Percentiles rank a stretch among this genome's conserved stretches.
Evolutionary conservation across 2,113 vertebrate species (phyloP).

Genomic region (Zosterops hypoxanthus): DNA sequence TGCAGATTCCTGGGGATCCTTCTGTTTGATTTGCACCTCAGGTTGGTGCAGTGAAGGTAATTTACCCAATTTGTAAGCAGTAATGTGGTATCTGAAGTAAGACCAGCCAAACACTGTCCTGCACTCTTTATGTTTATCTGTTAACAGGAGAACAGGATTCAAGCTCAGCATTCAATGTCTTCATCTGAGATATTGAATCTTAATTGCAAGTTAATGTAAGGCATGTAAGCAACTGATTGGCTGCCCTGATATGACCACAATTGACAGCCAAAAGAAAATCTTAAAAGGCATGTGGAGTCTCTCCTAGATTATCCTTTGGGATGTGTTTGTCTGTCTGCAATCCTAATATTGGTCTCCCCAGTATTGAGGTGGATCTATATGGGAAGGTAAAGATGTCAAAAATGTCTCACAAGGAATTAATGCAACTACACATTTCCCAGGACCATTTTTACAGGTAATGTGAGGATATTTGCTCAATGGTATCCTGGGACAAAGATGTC

Average conservation of each 20-base stretch:
- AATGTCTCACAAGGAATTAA: background rate
- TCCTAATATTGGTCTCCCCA: background rate
- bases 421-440: background rate
- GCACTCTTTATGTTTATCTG: background rate
- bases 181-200: background rate
- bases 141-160: background rate
- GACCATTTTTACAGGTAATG: background rate
- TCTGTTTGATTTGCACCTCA: background rate
- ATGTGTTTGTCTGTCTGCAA: background rate
- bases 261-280: background rate
- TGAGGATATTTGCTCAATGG: background rate
- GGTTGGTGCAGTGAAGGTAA: background rate
- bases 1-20: background rate
- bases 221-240: background rate
- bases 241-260: background rate
- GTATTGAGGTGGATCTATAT: background rate
- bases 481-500: background rate
- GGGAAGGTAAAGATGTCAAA: background rate
- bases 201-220: background rate
- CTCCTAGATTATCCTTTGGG: background rate
- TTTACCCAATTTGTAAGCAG: background rate
- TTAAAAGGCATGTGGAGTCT: background rate
- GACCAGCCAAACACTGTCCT: background rate
- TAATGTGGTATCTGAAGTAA: background rate
- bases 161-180: background rate